Base-by-base conservation (phyloP, 2,888 invertebrate genomes). In the Drosophila kokeensis region DNA sequence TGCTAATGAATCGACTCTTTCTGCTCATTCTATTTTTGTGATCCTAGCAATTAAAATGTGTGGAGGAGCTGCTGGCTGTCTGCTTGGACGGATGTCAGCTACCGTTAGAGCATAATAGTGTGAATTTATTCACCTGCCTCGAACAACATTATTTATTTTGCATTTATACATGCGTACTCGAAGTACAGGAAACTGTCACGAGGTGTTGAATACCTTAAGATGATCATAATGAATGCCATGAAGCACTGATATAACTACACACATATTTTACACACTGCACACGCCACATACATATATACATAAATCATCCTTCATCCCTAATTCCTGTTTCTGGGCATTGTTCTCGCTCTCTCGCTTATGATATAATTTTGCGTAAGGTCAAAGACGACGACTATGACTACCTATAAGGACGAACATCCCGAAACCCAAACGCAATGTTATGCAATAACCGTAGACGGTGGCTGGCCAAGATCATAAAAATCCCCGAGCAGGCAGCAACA, bases 71-170 rank as follows among this genome's bases (percentile, higher is more conserved):
- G 34, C 45, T 8, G 52, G 59, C 64, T 66, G 62, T 52, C 38
- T 38, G 24, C 49, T 15, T 45, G 45, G 29, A 68, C 87, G 89
- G 89, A 87, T 82, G 89, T 82, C 63, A 45, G 73, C 86, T 85
- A 85, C 84, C 84, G 90, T 85, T 85, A 87, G 82, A 69, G 63
- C 11, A 45, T 45, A 29, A 30, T 50, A 69, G 84, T 89, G 90
- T 84, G 90, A 84, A 89, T 84, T 82, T 87, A 72, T 82, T 82
- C 84, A 89, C 88, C 82, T 74, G 76, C 49, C 27, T n/a, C 7
- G 45, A 27, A n/a, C 34, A n/a, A 24, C 6, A 13, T 45, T 60
- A 69, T 21, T 6, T 45, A 15, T 45, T 45, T 71, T 76, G 73
- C 79, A 79, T 79, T 66, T 66, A 81, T 81, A 54, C 64, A 78